Evolutionary conservation across 2,113 vertebrate species (phyloP).

Genomic region (Podarcis raffonei): DNA sequence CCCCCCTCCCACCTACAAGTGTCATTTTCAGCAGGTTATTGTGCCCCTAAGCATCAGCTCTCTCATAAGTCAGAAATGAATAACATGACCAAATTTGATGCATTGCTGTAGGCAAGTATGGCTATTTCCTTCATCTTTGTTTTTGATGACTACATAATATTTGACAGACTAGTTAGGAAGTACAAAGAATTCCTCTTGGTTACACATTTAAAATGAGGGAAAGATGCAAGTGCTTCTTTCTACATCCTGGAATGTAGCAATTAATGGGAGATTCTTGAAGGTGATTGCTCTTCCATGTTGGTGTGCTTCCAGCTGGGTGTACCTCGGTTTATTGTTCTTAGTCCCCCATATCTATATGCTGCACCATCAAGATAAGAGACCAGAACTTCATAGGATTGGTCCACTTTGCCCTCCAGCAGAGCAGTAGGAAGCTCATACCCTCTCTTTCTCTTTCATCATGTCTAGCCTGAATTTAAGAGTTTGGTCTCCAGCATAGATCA

Average conservation of each 20-base stretch:
- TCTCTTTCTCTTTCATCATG: background rate
- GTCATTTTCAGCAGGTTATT: background rate
- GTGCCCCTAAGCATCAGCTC: accelerated
- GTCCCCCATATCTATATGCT: background rate
- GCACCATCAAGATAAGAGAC: background rate
- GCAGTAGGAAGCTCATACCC: background rate
- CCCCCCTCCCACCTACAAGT: background rate
- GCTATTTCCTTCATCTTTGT: background rate
- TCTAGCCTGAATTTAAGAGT: background rate
- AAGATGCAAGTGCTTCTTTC: background rate
- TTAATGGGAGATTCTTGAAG: background rate
- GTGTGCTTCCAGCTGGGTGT: accelerated
- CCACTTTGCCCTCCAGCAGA: accelerated
- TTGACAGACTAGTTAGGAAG: background rate
- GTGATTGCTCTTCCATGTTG: accelerated
- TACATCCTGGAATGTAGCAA: accelerated
- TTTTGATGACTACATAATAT: background rate
- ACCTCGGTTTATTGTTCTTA: background rate
- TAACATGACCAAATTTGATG: background rate
- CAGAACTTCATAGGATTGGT: accelerated
- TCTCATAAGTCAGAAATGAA: background rate
- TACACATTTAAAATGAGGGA: conserved; percentile 8
- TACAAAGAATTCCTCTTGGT: background rate
- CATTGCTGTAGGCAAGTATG: background rate
- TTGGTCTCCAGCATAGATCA: background rate